Base-by-base conservation (phyloP, 2,888 invertebrate species). In the Chesias legatella region DNA sequence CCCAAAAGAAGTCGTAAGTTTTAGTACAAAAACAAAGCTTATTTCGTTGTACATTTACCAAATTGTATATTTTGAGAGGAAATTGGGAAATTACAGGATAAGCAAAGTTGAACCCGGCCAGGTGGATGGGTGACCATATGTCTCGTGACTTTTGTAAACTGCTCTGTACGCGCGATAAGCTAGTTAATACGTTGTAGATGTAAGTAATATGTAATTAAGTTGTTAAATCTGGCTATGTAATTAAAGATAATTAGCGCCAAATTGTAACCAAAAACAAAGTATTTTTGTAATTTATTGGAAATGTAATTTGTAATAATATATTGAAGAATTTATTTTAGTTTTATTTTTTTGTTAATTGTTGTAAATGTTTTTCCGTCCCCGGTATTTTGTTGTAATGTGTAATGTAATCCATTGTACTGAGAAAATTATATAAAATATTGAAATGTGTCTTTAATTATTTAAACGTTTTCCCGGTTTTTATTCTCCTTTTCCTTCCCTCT, bases 321-420 rank as follows among this genome's bases (percentile, higher is more conserved):
- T 56, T 46, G 47, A 39, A 30, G 36, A 51, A 54, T 51, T 50
- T 52, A 37, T 44, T 52, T 50, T 56, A 47, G 49, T 44, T 56
- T 53, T 56, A 27, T 36, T 46, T 46, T 60, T 57, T 33, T 47
- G 43, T 58, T 56, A 38, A 49, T 47, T 45, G 42, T 53, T 58
- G 56, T 66, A 42, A 56, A 56, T 63, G 65, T 71, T 73, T 76
- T 67, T 79, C 83, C 83, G 83, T 83, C 83, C 83, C 63, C 56
- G 24, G 61, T 49, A 51, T 66, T 67, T 51, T 40, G 56, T 72
- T 62, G 49, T 65, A 68, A 62, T 76, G 67, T 62, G 49, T 65
- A 68, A 62, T 76, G 67, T 67, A 66, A 67, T 70, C 52, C 58
- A 64, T 67, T 71, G 73, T 77, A 73, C 55, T 72, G 68, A 73